These are phyloP conservation scores for Polietes domitor DNA, from an alignment of 2,888 invertebrate genomes.

Conservation along the genomic window DNA sequence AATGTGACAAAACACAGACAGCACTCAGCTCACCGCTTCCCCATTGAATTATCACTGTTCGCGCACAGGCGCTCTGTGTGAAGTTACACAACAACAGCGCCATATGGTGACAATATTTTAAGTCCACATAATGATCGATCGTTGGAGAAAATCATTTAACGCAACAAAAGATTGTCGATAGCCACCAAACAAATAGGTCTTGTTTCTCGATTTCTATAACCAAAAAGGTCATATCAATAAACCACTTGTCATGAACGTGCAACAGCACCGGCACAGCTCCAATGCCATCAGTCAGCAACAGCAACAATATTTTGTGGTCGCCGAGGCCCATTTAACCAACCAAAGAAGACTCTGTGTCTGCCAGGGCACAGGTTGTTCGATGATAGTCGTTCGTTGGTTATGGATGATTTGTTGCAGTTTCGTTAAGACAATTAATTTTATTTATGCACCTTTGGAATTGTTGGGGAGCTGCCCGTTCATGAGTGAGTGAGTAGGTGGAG, in stretches of 20 bases:
- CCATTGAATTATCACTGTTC: neutral
- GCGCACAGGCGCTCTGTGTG: neutral
- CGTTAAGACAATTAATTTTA: slow-evolving; percentile 62
- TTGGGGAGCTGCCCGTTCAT: neutral
- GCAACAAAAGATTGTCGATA: slow-evolving; percentile 36
- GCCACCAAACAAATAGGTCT: slow-evolving; percentile 57
- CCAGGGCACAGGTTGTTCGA: neutral
- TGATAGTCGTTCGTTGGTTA: neutral
- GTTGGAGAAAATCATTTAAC: slow-evolving; percentile 43
- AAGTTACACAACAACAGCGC: slow-evolving; percentile 24
- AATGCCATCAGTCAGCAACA: neutral
- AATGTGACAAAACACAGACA: slow-evolving; percentile 10
- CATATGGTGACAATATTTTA: slow-evolving; percentile 55
- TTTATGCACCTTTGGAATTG: slow-evolving; percentile 59
- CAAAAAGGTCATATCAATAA: slow-evolving; percentile 65
- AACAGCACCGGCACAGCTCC: neutral
- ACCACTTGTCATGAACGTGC: slow-evolving; percentile 55
- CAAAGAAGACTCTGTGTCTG: slow-evolving; percentile 60
- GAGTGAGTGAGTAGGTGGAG: neutral
- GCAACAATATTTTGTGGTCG: neutral
- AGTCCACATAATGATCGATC: slow-evolving; percentile 35
- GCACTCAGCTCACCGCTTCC: neutral
- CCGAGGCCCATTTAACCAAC: too few species aligned
- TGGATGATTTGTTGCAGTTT: slow-evolving; percentile 46
- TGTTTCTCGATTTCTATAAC: slow-evolving; percentile 60